Conservation (phyloP, 2,113 vertebrate genomes). For the Channa maculata region DNA sequence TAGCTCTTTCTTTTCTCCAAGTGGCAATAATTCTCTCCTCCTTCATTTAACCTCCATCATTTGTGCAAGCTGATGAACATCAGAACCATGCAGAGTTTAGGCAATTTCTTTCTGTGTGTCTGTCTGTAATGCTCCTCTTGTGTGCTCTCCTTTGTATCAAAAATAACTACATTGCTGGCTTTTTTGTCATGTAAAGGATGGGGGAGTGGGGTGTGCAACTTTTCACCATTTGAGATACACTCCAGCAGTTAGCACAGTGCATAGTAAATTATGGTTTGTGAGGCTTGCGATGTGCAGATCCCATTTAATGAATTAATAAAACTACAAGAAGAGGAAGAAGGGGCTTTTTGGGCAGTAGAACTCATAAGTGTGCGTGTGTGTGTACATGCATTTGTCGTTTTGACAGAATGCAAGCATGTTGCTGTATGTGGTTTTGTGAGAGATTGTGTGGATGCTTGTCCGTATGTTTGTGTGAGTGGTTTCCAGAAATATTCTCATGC, state of each 20-base stretch:
- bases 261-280: conserved; percentile 32
- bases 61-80: conserved; percentile 32
- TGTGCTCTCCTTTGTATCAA: not conserved
- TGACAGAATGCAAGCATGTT: not conserved
- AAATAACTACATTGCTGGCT: conserved; percentile 18
- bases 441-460: not conserved
- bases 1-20: not conserved
- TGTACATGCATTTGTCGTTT: not conserved
- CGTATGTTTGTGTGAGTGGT: conserved; percentile 23
- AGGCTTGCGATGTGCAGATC: conserved; percentile 12
- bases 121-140: not conserved
- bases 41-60: conserved; percentile 44
- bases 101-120: not conserved
- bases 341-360: conserved; percentile 19
- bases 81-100: conserved; percentile 19
- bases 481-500: conserved; percentile 42
- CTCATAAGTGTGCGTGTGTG: conserved; percentile 1
- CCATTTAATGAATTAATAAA: conserved; percentile 65
- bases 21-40: conserved; percentile 18
- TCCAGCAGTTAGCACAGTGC: conserved; percentile 28
- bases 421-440: not conserved
- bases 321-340: conserved; percentile 32
- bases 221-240: conserved; percentile 37
- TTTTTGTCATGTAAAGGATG: conserved; percentile 41
- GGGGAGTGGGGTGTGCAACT: conserved; percentile 24